Evolutionary conservation across 2,797 vertebrate species (phyloP).

Genomic region (Hypotaenidia philippensis): DNA sequence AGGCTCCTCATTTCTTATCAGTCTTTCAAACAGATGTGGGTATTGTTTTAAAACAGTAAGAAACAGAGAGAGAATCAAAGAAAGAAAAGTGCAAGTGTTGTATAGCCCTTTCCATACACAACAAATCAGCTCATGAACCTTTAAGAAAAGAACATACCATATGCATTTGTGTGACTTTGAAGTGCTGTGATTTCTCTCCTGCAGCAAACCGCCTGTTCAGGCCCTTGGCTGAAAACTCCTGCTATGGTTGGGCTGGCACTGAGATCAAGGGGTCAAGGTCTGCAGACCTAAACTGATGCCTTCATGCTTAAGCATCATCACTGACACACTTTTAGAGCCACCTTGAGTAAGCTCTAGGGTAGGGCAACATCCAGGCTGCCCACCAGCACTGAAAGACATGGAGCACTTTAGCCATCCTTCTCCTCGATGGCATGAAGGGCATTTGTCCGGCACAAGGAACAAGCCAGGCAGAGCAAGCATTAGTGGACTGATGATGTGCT

Average conservation of each 20-base stretch:
- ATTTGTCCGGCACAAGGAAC: neutral
- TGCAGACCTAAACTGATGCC: neutral
- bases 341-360: neutral
- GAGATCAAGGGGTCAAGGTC: neutral
- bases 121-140: neutral
- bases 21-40: slow-evolving; percentile 43
- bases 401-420: neutral
- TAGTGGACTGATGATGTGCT: neutral
- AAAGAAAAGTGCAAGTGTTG: neutral
- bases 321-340: neutral
- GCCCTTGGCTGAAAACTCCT: neutral
- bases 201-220: neutral
- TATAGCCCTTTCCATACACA: neutral
- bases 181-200: neutral
- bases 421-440: neutral
- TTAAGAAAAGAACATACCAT: neutral
- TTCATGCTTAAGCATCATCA: rapidly evolving
- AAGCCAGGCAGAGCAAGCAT: rapidly evolving
- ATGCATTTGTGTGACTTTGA: neutral
- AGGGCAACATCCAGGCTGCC: neutral
- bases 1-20: slow-evolving; percentile 63
- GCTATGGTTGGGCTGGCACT: neutral
- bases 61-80: neutral
- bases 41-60: slow-evolving; percentile 44
- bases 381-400: neutral